These are phyloP conservation scores for Clistopyga incitator DNA, from an alignment of 2,888 invertebrate species.

Conservation along the genomic window DNA sequence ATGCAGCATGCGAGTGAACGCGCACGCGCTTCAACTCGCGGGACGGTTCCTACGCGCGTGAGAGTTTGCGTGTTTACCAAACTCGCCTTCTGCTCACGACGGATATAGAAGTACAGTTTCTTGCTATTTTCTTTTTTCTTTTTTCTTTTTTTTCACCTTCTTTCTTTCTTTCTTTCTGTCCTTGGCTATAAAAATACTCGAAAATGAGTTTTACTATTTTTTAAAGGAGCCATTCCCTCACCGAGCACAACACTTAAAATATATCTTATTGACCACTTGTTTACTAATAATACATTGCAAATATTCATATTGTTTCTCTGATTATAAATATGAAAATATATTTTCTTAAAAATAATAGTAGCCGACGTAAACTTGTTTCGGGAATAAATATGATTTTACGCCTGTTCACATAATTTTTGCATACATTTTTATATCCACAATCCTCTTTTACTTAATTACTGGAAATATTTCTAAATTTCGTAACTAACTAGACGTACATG, in stretches of 20 bases:
- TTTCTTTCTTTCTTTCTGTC: neutral
- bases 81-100: slow-evolving; percentile 28
- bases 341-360: too few relatives aligned
- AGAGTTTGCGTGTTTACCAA: slow-evolving; percentile 38
- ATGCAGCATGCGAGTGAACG: slow-evolving; percentile 36
- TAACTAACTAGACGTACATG: too few relatives aligned
- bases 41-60: slow-evolving; percentile 44
- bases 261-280: neutral
- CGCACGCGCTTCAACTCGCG: slow-evolving; percentile 36
- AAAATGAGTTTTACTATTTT: slow-evolving; percentile 2
- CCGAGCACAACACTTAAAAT: neutral
- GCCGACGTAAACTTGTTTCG: too few relatives aligned
- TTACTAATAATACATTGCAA: neutral
- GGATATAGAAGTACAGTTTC: slow-evolving; percentile 38
- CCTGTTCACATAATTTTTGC: too few relatives aligned
- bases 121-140: neutral
- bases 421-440: too few relatives aligned
- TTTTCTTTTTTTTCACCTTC: neutral
- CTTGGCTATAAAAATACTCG: slow-evolving; percentile 23
- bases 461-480: too few relatives aligned
- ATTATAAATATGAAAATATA: neutral
- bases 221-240: neutral
- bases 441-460: too few relatives aligned
- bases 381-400: too few relatives aligned
- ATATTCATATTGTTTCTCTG: neutral